These are phyloP conservation scores for Tolypeutes matacus DNA, from an alignment of 2,797 vertebrate species.

Conservation along the genomic window DNA sequence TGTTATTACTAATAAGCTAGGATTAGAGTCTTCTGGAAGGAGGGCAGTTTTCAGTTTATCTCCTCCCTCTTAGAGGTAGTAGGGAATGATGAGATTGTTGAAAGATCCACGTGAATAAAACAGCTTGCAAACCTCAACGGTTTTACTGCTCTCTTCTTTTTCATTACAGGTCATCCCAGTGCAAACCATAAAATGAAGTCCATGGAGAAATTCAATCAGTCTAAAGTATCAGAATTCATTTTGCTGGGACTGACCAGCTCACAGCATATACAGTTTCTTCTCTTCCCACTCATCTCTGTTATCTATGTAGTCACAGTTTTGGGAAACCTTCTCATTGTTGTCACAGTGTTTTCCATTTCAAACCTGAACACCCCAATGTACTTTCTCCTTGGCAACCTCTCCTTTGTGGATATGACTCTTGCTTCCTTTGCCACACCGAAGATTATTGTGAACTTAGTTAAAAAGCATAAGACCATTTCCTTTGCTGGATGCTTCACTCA, in stretches of 20 bases:
- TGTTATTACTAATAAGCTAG: neutral
- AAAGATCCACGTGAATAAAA: neutral
- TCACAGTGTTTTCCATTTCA: neutral
- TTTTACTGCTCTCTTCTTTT: neutral
- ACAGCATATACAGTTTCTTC: neutral
- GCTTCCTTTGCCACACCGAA: neutral
- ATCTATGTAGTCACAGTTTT: neutral
- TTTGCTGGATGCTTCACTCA: constrained; percentile 55
- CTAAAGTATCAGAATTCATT: constrained; percentile 50
- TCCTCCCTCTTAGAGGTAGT: neutral
- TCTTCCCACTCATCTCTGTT: constrained; percentile 22
- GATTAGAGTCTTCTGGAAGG: neutral
- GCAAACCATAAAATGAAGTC: neutral
- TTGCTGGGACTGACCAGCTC: constrained; percentile 12
- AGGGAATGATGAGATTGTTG: neutral
- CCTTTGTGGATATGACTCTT: constrained; percentile 49
- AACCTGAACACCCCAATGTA: constrained; percentile 50
- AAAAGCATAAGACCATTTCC: neutral
- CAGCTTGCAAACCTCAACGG: neutral
- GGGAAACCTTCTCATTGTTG: constrained; percentile 41
- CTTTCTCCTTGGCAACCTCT: constrained; percentile 55
- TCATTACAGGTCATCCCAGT: neutral
- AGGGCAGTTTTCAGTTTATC: neutral
- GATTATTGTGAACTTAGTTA: neutral
- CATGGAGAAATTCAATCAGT: neutral